Conservation (phyloP, 1,140 invertebrate genomes). For the Drosophila paulistorum region DNA sequence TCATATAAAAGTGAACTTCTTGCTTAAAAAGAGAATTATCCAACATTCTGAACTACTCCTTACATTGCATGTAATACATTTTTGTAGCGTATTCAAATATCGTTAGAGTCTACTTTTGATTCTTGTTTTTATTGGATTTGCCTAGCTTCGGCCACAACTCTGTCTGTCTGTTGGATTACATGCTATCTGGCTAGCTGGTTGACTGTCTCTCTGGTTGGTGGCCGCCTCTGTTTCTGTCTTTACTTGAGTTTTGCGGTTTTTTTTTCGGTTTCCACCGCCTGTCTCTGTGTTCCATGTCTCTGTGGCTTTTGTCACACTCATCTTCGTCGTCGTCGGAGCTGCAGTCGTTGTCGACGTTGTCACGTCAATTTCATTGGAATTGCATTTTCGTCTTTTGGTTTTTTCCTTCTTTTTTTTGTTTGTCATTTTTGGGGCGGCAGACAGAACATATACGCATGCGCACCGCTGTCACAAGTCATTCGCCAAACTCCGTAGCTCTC, state of each 20-base stretch:
- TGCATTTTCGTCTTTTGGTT: constrained; percentile 50
- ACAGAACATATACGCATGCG: constrained; percentile 61
- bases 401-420: background rate
- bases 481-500: constrained; percentile 18
- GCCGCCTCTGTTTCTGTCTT: constrained; percentile 16
- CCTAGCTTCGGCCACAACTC: constrained; percentile 34
- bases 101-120: constrained; percentile 4
- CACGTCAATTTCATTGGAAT: constrained; percentile 74
- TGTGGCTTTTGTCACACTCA: constrained; percentile 77
- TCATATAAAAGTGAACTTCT: no score
- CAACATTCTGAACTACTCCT: no score
- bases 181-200: constrained; percentile 6
- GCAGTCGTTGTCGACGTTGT: constrained; percentile 50
- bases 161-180: constrained; percentile 20
- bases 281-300: constrained; percentile 41
- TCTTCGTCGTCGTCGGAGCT: constrained; percentile 39
- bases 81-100: background rate
- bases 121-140: constrained; percentile 51
- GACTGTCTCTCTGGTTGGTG: background rate
- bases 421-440: constrained; percentile 29
- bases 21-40: no score
- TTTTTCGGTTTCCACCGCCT: constrained; percentile 16
- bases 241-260: constrained; percentile 53
- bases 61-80: background rate
- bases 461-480: constrained; percentile 32